Percentiles rank a stretch among this genome's conserved stretches.
Evolutionary conservation across 2,113 vertebrate species (phyloP).

Genomic region (Etia nguti): DNA sequence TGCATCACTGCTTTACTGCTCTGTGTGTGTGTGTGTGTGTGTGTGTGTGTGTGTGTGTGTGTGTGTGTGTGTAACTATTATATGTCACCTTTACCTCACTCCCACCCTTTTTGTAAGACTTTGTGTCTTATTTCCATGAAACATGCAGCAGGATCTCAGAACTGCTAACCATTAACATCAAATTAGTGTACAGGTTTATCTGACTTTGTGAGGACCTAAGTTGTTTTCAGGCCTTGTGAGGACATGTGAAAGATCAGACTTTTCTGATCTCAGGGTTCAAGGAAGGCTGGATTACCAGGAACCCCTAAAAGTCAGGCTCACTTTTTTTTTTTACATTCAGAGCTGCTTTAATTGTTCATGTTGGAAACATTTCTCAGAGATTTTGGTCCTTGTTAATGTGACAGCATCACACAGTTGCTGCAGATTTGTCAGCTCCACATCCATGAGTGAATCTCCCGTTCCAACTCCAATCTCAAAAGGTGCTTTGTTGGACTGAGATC

Average conservation of each 20-base stretch:
- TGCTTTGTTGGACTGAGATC: background rate
- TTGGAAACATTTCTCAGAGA: background rate
- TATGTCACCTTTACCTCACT: conserved; percentile 1
- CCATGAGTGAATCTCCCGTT: background rate
- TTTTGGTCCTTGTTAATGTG: background rate
- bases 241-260: background rate
- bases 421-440: background rate
- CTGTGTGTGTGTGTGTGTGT: background rate
- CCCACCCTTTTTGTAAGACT: background rate
- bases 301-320: background rate
- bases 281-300: background rate
- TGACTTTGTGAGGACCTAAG: background rate
- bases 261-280: background rate
- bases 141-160: background rate
- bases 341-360: background rate
- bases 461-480: background rate
- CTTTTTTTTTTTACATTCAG: background rate
- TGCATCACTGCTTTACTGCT: background rate
- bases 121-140: background rate
- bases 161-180: conserved; percentile 16
- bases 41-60: too few species aligned
- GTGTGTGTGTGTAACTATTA: background rate
- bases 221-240: background rate
- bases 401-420: background rate
- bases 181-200: background rate